phyloP scores from a whole-genome alignment of 2,113 vertebrate genomes.

The Herpetotheres cachinnans region DNA sequence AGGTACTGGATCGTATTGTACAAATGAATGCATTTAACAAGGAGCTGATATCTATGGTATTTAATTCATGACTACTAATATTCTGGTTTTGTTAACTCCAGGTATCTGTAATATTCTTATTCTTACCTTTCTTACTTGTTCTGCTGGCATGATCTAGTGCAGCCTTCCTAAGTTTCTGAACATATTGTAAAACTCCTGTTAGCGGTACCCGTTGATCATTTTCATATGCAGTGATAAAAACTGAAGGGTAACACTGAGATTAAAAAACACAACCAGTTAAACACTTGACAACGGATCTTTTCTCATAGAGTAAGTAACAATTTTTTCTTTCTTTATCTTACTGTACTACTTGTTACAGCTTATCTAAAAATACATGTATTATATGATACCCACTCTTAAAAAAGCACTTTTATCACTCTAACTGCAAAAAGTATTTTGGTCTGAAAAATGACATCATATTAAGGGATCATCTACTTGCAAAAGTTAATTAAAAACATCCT shows the following conservation, averaged over 20 bases:
- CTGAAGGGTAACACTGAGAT: conserved; percentile 85
- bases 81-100: neutral
- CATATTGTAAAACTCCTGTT: conserved; percentile 82
- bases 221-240: conserved; percentile 89
- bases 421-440: neutral
- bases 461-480: neutral
- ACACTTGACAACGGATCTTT: neutral
- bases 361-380: neutral
- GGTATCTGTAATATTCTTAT: neutral
- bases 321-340: neutral
- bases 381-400: neutral
- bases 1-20: neutral
- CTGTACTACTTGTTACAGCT: neutral
- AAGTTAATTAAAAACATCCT: neutral
- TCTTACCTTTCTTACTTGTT: conserved; percentile 39
- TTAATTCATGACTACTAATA: neutral
- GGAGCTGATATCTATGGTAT: neutral
- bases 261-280: neutral
- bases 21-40: neutral
- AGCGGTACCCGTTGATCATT: conserved; percentile 83
- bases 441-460: neutral
- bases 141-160: conserved; percentile 54
- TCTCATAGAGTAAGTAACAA: neutral
- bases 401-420: neutral
- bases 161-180: conserved; percentile 78